These are phyloP conservation scores for Muscicapa striata DNA, from an alignment of 2,797 vertebrate species.

Conservation along the genomic window DNA sequence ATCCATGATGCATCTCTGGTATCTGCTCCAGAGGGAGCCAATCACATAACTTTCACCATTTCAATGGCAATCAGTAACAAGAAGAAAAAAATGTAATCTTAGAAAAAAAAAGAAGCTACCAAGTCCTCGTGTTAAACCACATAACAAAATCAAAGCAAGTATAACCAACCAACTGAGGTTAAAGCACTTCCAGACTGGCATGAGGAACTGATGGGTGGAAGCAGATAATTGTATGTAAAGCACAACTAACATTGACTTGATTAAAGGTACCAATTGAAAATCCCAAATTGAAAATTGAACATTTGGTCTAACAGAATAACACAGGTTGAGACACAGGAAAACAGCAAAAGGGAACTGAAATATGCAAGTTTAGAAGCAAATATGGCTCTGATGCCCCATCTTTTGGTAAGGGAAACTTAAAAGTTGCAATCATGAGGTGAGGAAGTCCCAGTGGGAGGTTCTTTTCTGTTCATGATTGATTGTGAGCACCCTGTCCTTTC, in stretches of 20 bases:
- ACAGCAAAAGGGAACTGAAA: not conserved
- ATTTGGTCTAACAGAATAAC: not conserved
- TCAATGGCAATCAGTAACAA: conserved; percentile 56
- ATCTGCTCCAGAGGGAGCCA: conserved; percentile 58
- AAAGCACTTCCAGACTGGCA: not conserved
- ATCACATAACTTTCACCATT: conserved; percentile 52
- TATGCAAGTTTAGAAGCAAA: not conserved
- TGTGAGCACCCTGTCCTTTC: conserved; percentile 8
- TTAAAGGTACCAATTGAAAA: not conserved
- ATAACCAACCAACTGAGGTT: not conserved
- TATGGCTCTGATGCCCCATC: not conserved
- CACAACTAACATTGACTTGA: not conserved
- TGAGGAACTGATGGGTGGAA: not conserved
- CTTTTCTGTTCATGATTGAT: conserved; percentile 45
- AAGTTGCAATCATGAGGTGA: conserved; percentile 26
- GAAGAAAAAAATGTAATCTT: conserved; percentile 41
- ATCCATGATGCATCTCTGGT: conserved; percentile 44
- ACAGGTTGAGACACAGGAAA: not conserved
- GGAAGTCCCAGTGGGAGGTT: conserved; percentile 25
- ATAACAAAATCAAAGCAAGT: conserved; percentile 39
- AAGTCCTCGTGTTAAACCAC: not conserved
- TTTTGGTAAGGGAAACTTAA: not conserved
- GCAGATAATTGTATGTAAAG: not conserved
- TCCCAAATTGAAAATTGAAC: not conserved
- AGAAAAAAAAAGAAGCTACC: not conserved